These are phyloP conservation scores for Eulemur mongoz DNA, from an alignment of 2,797 vertebrate species.

Conservation along the genomic window DNA sequence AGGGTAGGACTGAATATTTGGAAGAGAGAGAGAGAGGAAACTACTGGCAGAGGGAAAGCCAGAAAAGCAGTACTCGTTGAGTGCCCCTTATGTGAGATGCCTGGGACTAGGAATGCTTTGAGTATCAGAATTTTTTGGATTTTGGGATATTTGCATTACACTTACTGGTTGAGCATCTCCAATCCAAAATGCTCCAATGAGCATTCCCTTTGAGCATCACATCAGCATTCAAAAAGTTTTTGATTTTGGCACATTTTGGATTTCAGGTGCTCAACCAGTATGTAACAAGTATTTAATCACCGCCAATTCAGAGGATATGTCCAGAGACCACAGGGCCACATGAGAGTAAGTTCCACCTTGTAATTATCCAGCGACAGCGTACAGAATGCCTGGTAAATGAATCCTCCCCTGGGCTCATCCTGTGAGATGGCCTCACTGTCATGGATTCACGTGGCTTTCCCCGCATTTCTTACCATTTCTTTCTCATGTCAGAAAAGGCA, in stretches of 20 bases:
- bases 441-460: fast-evolving
- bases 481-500: fast-evolving
- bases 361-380: fast-evolving
- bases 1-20: fast-evolving
- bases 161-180: neutral
- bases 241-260: neutral
- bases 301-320: neutral
- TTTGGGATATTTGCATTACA: neutral
- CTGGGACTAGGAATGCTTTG: neutral
- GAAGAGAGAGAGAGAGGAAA: neutral
- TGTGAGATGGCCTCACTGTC: fast-evolving
- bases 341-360: fast-evolving
- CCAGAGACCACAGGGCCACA: neutral
- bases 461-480: fast-evolving
- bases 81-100: neutral
- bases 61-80: neutral
- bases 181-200: neutral
- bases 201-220: neutral
- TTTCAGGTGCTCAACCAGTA: neutral
- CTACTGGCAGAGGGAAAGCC: neutral
- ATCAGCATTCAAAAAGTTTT: neutral
- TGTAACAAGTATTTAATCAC: neutral
- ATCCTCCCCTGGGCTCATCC: fast-evolving
- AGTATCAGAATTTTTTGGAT: neutral
- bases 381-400: fast-evolving